These are phyloP conservation scores for Lithophane semibrunnea DNA, from an alignment of 2,888 invertebrate genomes.

Conservation along the genomic window DNA sequence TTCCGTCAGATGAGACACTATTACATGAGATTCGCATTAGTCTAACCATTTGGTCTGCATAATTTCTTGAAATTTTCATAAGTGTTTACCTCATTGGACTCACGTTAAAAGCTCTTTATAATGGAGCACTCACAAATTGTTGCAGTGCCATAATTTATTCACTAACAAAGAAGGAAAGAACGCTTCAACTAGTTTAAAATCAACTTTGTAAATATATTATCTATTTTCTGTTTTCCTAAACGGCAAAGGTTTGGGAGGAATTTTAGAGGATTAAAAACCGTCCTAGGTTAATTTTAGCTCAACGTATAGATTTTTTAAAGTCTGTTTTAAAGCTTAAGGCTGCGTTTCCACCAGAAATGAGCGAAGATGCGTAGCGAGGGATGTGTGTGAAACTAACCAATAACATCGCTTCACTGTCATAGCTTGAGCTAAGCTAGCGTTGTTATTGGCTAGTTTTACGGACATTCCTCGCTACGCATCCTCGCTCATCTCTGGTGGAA, in stretches of 20 bases:
- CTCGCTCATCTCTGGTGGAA: too few species aligned
- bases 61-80: neutral
- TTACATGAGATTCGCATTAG: constrained; percentile 42
- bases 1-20: neutral
- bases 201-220: neutral
- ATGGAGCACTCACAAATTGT: neutral
- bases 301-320: too few species aligned
- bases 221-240: neutral
- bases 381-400: too few species aligned
- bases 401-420: too few species aligned
- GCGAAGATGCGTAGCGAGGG: too few species aligned
- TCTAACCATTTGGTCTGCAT: neutral
- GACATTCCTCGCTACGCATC: too few species aligned
- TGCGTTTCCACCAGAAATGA: too few species aligned
- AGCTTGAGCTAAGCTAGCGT: too few species aligned
- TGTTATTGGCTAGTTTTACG: too few species aligned
- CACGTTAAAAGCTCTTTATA: constrained; percentile 16
- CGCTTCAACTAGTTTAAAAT: neutral
- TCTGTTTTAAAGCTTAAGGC: too few species aligned
- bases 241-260: neutral
- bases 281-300: neutral
- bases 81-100: neutral
- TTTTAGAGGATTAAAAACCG: neutral
- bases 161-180: constrained; percentile 10
- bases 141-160: neutral